Base-by-base conservation (phyloP, 1,140 invertebrate species). In the Papilio glaucus region DNA sequence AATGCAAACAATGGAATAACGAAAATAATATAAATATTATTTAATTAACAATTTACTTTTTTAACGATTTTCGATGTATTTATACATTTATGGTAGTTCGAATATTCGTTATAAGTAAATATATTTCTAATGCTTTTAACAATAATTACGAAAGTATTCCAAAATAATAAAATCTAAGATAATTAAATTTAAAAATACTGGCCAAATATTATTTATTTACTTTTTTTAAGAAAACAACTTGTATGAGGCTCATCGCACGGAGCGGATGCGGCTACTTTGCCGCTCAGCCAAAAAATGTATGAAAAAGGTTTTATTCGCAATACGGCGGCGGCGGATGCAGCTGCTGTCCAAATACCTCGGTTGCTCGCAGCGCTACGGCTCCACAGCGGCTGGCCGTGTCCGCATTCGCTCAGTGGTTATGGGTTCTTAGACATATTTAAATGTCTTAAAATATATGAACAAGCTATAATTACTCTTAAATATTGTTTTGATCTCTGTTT, bases 401-500 rank as follows among this genome's bases (percentile, higher is more conserved):
- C n/a, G n/a, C n/a, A n/a, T n/a, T n/a, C n/a, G n/a, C n/a, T n/a
- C n/a, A n/a, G n/a, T n/a, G n/a, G n/a, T n/a, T n/a, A n/a, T n/a
- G n/a, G n/a, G n/a, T n/a, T n/a, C n/a, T n/a, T n/a, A n/a, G n/a
- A n/a, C n/a, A n/a, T n/a, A n/a, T n/a, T n/a, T n/a, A n/a, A n/a
- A n/a, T n/a, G n/a, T n/a, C n/a, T n/a, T n/a, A n/a, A n/a, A n/a
- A n/a, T n/a, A n/a, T n/a, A n/a, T n/a, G n/a, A n/a, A n/a, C n/a
- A n/a, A n/a, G n/a, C n/a, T n/a, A n/a, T n/a, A n/a, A n/a, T n/a
- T n/a, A n/a, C n/a, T n/a, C n/a, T n/a, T n/a, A n/a, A n/a, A 61
- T 61, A 7, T 61, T 61, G 26, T 33, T 61, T 39, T 75, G 74
- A 76, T 79, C 62, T 73, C 72, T 72, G 24, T 73, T 77, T 62